Conservation (phyloP, 2,888 invertebrate genomes). For the Bombylius discolor region DNA sequence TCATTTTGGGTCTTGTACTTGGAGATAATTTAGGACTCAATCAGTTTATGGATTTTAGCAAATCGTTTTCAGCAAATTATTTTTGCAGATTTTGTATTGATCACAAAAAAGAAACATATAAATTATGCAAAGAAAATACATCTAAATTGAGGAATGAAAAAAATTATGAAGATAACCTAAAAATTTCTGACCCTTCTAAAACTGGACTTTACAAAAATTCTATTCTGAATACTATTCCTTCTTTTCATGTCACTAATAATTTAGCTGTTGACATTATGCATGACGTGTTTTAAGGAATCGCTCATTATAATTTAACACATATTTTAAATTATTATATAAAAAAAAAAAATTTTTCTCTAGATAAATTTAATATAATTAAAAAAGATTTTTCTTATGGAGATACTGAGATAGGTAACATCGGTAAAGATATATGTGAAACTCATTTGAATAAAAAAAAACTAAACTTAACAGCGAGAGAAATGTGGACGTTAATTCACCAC, state of each 20-base stretch:
- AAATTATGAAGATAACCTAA: neutral
- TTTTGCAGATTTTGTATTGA: conserved; percentile 7
- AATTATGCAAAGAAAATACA: neutral
- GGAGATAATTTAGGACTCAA: too few relatives aligned
- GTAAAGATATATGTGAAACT: neutral
- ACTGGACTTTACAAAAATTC: neutral
- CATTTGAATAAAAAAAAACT: conserved; percentile 1
- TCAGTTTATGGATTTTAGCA: conserved; percentile 4
- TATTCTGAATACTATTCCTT: conserved; percentile 5
- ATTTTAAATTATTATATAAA: conserved; percentile 2
- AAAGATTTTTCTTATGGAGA: conserved; percentile 9
- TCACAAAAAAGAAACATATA: neutral
- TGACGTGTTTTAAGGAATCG: conserved; percentile 7
- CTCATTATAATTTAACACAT: conserved; percentile 3
- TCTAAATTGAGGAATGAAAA: neutral
- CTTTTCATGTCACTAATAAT: conserved; percentile 8
- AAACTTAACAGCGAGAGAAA: conserved; percentile 6
- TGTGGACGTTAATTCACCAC: conserved; percentile 9
- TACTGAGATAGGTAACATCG: conserved; percentile 10
- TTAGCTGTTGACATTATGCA: conserved; percentile 7
- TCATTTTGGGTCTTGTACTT: conserved; percentile 3
- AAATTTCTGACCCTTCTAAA: neutral
- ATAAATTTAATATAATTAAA: conserved; percentile 2
- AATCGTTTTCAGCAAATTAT: conserved; percentile 5
- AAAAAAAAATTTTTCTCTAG: conserved; percentile 2